Percentiles rank a stretch among this genome's conserved stretches.
Conservation (phyloP, 1,140 invertebrate genomes). For the Lamellibrachia luymesi region DNA sequence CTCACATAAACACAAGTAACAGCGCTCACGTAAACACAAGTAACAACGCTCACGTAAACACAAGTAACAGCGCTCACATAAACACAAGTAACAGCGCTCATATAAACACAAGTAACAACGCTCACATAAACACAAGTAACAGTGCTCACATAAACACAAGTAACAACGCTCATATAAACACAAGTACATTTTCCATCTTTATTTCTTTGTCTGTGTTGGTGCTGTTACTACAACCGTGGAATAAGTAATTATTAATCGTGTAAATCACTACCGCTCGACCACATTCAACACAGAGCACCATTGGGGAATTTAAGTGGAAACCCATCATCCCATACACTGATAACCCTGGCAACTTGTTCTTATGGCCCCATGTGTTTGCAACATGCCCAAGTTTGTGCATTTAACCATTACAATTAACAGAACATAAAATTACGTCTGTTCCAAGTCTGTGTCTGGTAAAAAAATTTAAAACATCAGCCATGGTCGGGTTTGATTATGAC, state of each 20-base stretch:
- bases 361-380: background rate
- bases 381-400: background rate
- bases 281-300: background rate
- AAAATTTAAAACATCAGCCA: background rate
- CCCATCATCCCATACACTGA: background rate
- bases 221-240: background rate
- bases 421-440: background rate
- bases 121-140: too few species aligned
- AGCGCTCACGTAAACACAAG: too few species aligned
- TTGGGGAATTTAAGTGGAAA: background rate
- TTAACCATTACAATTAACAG: background rate
- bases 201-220: background rate
- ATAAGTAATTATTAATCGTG: background rate
- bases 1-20: too few species aligned
- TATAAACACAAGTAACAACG: too few species aligned
- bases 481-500: background rate
- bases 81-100: too few species aligned
- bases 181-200: background rate
- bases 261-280: background rate
- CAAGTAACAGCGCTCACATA: too few species aligned
- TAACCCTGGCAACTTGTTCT: background rate
- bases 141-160: too few species aligned
- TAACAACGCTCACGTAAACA: too few species aligned
- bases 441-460: background rate
- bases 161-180: background rate